Evolutionary conservation across 2,888 invertebrate genomes (phyloP).

Genomic region (Macaria liturata): DNA sequence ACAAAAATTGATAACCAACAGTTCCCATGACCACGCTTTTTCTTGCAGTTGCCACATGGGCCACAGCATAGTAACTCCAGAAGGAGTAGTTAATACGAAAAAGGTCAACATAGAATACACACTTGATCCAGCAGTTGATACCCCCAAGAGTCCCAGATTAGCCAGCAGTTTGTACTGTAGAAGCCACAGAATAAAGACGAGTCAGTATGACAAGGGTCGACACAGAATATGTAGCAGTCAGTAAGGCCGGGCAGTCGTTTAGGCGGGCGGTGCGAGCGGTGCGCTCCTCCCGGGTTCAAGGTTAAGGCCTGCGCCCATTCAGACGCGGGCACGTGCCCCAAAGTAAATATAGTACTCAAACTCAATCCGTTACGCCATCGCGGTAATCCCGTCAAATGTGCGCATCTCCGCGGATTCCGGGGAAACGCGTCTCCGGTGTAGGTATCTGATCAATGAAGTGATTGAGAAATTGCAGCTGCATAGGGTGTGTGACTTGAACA

Average conservation of each 20-base stretch:
- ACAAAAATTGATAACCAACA: no score
- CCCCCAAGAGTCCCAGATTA: no score
- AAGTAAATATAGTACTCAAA: slow-evolving; percentile 79
- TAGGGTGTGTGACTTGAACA: background rate
- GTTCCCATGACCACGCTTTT: no score
- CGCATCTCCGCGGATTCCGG: slow-evolving; percentile 23
- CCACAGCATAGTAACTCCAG: no score
- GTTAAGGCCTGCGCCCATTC: slow-evolving; percentile 78
- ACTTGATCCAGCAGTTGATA: no score
- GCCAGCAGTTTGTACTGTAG: no score
- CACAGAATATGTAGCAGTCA: no score
- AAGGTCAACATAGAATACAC: no score
- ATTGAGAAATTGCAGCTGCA: slow-evolving; percentile 12
- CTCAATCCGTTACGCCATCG: slow-evolving; percentile 63
- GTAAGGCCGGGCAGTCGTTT: slow-evolving; percentile 59
- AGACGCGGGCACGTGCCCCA: slow-evolving; percentile 77
- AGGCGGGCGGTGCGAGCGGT: slow-evolving; percentile 74
- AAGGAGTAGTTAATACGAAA: no score
- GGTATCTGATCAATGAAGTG: slow-evolving; percentile 15
- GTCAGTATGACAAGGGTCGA: no score
- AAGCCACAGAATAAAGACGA: no score
- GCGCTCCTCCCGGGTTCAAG: slow-evolving; percentile 77
- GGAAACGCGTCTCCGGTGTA: slow-evolving; percentile 19
- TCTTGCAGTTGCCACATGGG: no score
- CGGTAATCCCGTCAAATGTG: slow-evolving; percentile 46